Conservation (phyloP, 2,888 invertebrate genomes). For the Cephus runcator region DNA sequence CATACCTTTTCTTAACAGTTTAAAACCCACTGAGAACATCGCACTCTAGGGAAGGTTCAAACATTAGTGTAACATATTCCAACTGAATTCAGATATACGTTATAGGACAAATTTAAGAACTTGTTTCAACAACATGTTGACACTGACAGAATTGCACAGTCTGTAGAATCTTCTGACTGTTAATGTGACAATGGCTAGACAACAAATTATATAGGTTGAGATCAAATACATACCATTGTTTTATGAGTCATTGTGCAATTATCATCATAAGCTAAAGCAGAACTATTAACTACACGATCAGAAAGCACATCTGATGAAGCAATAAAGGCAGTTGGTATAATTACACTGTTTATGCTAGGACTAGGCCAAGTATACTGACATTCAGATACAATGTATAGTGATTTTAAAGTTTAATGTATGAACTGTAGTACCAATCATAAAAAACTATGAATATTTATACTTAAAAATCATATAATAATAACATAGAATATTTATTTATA, state of each 20-base stretch:
- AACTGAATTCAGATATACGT: conserved; percentile 9
- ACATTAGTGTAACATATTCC: conserved; percentile 14
- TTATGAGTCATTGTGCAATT: conserved; percentile 3
- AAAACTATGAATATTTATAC: not conserved
- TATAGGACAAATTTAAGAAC: conserved; percentile 10
- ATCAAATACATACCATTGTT: not conserved
- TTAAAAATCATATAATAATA: not conserved
- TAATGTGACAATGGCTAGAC: not conserved
- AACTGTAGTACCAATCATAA: not conserved
- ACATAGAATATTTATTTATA: not conserved
- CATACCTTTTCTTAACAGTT: conserved; percentile 41
- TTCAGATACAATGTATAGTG: not conserved
- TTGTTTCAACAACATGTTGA: not conserved
- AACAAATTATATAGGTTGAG: not conserved
- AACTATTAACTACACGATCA: not conserved
- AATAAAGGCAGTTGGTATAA: not conserved
- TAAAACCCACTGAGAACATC: conserved; percentile 28
- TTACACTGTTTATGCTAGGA: not conserved
- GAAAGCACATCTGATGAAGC: not conserved
- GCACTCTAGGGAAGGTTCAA: conserved; percentile 1
- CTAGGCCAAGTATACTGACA: not conserved
- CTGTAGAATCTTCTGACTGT: not conserved
- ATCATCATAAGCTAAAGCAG: not conserved
- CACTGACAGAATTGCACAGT: not conserved
- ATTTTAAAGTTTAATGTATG: not conserved